Evolutionary conservation across 2,113 vertebrate genomes (phyloP).

Genomic region (Plecotus auritus): DNA sequence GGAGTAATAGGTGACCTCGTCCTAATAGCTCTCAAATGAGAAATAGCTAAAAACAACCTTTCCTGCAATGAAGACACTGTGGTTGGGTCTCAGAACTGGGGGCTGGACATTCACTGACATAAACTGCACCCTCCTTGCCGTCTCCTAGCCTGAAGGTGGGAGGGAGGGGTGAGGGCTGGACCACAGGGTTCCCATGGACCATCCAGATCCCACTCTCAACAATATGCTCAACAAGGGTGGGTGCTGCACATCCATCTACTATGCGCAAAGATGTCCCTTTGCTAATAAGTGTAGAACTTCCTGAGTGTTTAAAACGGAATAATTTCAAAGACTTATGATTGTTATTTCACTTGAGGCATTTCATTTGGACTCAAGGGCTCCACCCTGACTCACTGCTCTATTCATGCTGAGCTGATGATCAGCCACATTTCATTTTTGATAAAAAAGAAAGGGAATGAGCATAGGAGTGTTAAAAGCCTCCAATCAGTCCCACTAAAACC

Average conservation of each 20-base stretch:
- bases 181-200: background rate
- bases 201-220: background rate
- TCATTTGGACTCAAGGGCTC: background rate
- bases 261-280: background rate
- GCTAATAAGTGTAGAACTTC: background rate
- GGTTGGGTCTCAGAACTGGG: no score
- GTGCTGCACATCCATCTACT: rapidly evolving
- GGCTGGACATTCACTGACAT: no score
- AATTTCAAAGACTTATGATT: background rate
- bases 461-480: background rate
- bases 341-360: background rate
- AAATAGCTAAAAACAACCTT: no score
- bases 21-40: no score
- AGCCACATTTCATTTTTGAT: background rate
- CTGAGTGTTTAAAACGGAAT: background rate
- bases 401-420: rapidly evolving
- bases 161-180: no score
- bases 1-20: no score
- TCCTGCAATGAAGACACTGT: no score
- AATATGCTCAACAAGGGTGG: no score
- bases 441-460: background rate
- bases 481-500: background rate
- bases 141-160: no score
- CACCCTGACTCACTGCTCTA: background rate
- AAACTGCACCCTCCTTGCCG: no score